A percentile compares a stretch with the other conserved stretches of the same genome.
Conservation (phyloP, 2,113 vertebrate species). For the Erythrocebus patas region DNA sequence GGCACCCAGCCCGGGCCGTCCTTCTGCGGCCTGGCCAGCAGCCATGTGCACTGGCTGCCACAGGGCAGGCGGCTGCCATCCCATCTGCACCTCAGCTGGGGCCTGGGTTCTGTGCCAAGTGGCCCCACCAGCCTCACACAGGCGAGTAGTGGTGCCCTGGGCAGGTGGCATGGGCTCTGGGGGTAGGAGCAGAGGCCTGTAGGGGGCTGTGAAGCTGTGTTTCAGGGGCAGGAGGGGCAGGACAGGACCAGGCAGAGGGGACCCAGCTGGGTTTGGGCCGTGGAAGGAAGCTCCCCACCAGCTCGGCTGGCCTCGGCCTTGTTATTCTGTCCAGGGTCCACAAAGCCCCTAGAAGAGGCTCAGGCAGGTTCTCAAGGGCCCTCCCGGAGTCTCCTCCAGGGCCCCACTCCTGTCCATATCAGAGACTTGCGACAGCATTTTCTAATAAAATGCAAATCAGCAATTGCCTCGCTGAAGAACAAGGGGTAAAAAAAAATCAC, state of each 20-base stretch:
- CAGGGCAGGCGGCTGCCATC: not conserved
- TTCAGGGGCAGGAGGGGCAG: not conserved
- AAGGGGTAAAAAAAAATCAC: constrained; percentile 77
- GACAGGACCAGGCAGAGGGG: rapidly evolving
- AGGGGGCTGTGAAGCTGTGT: not conserved
- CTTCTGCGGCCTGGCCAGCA: not conserved
- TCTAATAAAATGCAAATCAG: constrained; percentile 74
- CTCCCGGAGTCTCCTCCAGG: rapidly evolving
- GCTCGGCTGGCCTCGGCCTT: not conserved
- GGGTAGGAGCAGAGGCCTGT: rapidly evolving
- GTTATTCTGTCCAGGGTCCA: rapidly evolving
- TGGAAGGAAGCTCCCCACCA: not conserved
- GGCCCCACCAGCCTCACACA: not conserved
- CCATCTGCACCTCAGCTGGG: not conserved
- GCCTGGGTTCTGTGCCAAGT: not conserved
- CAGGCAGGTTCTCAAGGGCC: not conserved
- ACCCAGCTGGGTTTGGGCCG: rapidly evolving
- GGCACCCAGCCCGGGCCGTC: rapidly evolving
- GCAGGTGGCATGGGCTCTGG: not conserved
- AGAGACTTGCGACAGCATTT: constrained; percentile 15
- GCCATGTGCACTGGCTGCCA: not conserved
- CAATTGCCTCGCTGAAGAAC: constrained; percentile 73
- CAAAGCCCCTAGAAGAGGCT: rapidly evolving
- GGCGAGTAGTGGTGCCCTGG: not conserved
- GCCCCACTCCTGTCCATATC: not conserved